Conservation (phyloP, 2,113 vertebrate genomes). For the human (Homo sapiens) region DNA sequence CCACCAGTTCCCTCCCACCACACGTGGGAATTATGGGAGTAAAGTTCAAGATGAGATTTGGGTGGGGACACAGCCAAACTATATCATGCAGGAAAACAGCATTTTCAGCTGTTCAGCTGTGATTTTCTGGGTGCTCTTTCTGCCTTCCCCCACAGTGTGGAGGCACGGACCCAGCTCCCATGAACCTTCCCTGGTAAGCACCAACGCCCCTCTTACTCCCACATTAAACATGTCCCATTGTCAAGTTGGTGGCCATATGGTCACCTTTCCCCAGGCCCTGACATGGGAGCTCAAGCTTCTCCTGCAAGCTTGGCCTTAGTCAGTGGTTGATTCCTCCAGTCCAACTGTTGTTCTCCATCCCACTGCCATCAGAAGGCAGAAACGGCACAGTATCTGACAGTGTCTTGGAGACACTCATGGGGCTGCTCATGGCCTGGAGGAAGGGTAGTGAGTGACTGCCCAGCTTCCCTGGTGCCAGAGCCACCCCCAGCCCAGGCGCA, state of each 20-base stretch:
- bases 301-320: neutral
- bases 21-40: too few relatives aligned
- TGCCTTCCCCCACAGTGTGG: neutral
- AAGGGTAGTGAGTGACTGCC: accelerated
- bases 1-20: too few relatives aligned
- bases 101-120: neutral
- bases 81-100: neutral
- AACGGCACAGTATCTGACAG: accelerated
- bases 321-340: accelerated
- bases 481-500: too few relatives aligned
- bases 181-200: too few relatives aligned
- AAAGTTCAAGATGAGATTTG: too few relatives aligned
- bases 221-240: accelerated
- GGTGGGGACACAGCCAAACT: too few relatives aligned
- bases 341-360: neutral
- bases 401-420: neutral
- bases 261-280: neutral
- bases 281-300: neutral
- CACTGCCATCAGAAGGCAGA: neutral
- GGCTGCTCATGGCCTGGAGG: neutral
- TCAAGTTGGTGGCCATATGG: neutral
- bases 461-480: neutral
- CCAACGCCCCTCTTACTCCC: accelerated
- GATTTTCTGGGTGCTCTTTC: neutral
- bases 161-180: neutral